These are phyloP conservation scores for Phylloscopus trochilus DNA, from an alignment of 2,113 vertebrate genomes.

Conservation along the genomic window DNA sequence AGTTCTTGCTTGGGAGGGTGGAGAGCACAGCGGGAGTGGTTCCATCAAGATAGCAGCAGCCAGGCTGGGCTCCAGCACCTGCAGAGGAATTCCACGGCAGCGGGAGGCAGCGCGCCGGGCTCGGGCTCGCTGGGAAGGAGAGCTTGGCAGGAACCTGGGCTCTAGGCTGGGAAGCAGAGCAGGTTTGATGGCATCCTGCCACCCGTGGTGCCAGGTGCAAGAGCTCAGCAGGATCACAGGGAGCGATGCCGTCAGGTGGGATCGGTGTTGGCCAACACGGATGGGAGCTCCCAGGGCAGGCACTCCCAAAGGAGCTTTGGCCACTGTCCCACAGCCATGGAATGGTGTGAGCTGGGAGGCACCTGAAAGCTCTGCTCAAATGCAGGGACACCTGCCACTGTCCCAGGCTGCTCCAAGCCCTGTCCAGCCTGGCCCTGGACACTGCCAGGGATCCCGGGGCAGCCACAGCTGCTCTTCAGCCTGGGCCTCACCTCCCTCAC, in stretches of 20 bases:
- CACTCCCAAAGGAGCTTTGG: background rate
- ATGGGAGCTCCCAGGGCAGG: background rate
- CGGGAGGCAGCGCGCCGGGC: accelerated
- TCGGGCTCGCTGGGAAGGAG: accelerated
- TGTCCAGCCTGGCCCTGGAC: background rate
- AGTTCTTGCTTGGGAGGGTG: background rate
- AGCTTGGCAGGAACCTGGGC: background rate
- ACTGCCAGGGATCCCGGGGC: background rate
- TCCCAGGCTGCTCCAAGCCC: no score
- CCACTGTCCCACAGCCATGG: background rate
- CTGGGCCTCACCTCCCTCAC: background rate
- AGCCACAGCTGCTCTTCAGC: background rate
- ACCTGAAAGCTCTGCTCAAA: background rate
- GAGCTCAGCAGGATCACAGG: background rate
- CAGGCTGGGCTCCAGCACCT: conserved; percentile 1
- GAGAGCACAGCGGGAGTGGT: background rate
- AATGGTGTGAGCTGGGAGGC: background rate
- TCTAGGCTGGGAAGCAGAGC: background rate
- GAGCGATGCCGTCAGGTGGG: background rate
- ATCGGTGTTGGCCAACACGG: accelerated
- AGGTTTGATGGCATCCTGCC: background rate
- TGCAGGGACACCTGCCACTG: background rate
- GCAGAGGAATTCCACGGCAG: background rate
- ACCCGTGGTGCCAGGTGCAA: accelerated
- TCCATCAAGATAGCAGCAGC: conserved; percentile 15